Evolutionary conservation across 1,140 invertebrate species (phyloP).

Genomic region (Drosophila subobscura): DNA sequence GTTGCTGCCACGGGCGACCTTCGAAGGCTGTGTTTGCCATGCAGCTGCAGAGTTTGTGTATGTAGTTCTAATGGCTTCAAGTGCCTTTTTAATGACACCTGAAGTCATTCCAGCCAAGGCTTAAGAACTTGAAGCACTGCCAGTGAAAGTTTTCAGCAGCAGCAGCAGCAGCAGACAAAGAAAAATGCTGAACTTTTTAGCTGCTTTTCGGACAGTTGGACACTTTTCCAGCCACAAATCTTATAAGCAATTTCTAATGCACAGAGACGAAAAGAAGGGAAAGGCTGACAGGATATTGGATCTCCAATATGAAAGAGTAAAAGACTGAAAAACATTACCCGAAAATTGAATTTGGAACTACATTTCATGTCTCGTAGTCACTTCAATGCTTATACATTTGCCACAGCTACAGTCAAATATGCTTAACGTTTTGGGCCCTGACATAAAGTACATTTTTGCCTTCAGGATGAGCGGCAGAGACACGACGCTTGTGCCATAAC

Average conservation of each 20-base stretch:
- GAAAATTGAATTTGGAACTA: neutral
- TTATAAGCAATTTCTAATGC: slow-evolving; percentile 54
- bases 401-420: slow-evolving; percentile 28
- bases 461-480: neutral
- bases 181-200: slow-evolving; percentile 7
- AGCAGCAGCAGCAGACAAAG: slow-evolving; percentile 1
- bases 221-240: slow-evolving; percentile 31
- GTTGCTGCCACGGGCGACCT: slow-evolving; percentile 62
- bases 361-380: neutral
- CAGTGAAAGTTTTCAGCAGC: slow-evolving; percentile 19
- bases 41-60: slow-evolving; percentile 10
- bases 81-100: slow-evolving; percentile 57
- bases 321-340: too few relatives aligned
- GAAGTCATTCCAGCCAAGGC: slow-evolving; percentile 46
- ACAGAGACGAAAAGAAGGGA: slow-evolving; percentile 40
- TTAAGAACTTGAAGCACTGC: slow-evolving; percentile 30
- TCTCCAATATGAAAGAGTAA: slow-evolving; percentile 54
- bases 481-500: slow-evolving; percentile 62
- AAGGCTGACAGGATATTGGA: slow-evolving; percentile 33
- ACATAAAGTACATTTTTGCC: slow-evolving; percentile 56
- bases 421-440: slow-evolving; percentile 45
- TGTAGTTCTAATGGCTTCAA: slow-evolving; percentile 63
- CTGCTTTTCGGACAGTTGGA: slow-evolving; percentile 27
- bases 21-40: slow-evolving; percentile 48
- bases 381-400: neutral